Base-by-base conservation (phyloP, 2,113 vertebrate species). In the Pseudorasbora parva region DNA sequence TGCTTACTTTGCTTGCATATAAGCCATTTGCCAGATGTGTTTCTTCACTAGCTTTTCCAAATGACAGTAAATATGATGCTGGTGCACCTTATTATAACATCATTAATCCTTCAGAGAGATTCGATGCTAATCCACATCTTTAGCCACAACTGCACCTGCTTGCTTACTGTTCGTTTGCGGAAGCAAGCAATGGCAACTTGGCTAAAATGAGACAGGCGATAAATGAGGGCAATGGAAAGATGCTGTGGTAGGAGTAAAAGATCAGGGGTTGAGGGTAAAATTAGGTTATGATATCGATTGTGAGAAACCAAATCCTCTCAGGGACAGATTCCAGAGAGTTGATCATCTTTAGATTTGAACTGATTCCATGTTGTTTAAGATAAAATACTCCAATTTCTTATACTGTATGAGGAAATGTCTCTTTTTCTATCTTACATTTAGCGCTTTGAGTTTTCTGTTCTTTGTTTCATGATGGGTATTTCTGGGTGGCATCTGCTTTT, bases 401-500 rank as follows among this genome's bases (percentile, higher is more conserved):
- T n/a, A 54, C 17, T 54, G 64, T 21, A 37, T 30, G 30, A 68
- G 64, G 17, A 33, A 68, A 68, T 37, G 19, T 21, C 15, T 64
- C 12, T 66, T 1, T 73, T 45, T 74, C 8, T 30, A 47, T 23
- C 4, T 51, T 49, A 74, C 23, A 17, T 76, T 25, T 37, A 37
- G 56, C 2, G 15, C 5, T 6, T 14, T 1, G 17, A 37, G 12
- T 74, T 56, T 21, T n/a, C 41, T 43, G 41, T 19, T 57, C 27
- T 86, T 84, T 82, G 84, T 83, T 56, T 76, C 47, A n/a, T 54
- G 54, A 27, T 45, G 25, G 56, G 47, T 45, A 85, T 68, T 76
- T 83, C 47, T 62, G 43, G 57, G 72, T 64, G 57, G 76, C 56
- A 83, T 88, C 77, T 89, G 86, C 51, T 79, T 69, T 83, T 74